Conservation (phyloP, 2,113 vertebrate genomes). For the Trichomycterus rosablanca region DNA sequence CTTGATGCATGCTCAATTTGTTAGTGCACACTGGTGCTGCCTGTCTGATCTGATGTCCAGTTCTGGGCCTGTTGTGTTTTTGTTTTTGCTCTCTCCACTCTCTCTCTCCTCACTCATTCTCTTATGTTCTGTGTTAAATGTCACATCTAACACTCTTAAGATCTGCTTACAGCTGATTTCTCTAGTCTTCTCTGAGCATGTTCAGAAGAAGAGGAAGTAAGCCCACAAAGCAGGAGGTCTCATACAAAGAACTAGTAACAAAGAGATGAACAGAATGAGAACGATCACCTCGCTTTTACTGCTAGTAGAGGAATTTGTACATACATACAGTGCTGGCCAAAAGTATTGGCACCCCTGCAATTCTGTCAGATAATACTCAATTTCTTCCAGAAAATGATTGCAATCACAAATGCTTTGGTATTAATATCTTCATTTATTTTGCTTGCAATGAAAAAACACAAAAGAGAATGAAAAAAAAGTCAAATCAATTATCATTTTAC, state of each 20-base stretch:
- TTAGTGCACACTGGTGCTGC: constrained; percentile 3
- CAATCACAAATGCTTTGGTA: no score
- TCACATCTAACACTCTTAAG: constrained; percentile 51
- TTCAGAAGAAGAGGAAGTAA: constrained; percentile 30
- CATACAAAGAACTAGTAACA: background rate
- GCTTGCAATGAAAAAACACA: no score
- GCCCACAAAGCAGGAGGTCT: constrained; percentile 1
- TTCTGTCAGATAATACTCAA: no score
- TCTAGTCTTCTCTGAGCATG: constrained; percentile 13
- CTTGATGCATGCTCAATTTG: background rate
- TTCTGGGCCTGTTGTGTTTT: constrained; percentile 11
- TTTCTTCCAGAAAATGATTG: no score
- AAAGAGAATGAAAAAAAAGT: no score
- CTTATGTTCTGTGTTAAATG: constrained; percentile 50
- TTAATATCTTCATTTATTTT: no score
- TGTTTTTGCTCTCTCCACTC: background rate
- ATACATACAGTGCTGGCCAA: no score
- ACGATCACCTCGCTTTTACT: no score
- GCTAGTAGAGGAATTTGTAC: no score
- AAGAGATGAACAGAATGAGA: no score
- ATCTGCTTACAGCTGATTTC: constrained; percentile 20
- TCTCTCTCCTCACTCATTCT: constrained; percentile 46
- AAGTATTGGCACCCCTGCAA: no score
- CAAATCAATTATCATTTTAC: no score
- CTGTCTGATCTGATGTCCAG: constrained; percentile 24